Conservation (phyloP, 2,888 invertebrate species). For the Mythimna pallens region DNA sequence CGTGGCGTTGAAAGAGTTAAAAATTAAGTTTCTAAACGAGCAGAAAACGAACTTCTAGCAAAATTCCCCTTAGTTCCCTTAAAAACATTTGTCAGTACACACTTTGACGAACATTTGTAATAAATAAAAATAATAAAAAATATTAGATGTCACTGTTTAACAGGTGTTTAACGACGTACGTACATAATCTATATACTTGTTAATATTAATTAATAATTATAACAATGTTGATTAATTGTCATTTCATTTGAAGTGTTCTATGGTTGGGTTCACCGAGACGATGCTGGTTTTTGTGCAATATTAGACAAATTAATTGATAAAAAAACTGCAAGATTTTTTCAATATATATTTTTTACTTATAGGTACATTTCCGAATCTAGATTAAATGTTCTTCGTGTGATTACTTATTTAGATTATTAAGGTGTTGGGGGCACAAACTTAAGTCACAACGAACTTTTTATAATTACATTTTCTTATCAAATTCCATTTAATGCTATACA, state of each 20-base stretch:
- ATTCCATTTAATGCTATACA: slow-evolving; percentile 11
- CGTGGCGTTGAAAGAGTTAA: not conserved
- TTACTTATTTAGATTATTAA: not conserved
- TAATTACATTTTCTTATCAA: slow-evolving; percentile 1
- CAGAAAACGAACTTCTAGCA: not conserved
- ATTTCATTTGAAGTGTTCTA: slow-evolving; percentile 71
- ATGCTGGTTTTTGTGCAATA: slow-evolving; percentile 44
- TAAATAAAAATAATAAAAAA: slow-evolving; percentile 82
- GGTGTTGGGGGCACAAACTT: not conserved
- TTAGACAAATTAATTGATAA: slow-evolving; percentile 12
- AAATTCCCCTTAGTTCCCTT: not conserved
- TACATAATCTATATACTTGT: slow-evolving; percentile 90
- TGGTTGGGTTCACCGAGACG: slow-evolving; percentile 59
- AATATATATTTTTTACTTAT: not conserved
- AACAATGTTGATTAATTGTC: slow-evolving; percentile 87
- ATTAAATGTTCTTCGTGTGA: not conserved
- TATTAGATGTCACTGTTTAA: slow-evolving; percentile 90
- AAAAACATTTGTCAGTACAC: slow-evolving; percentile 58
- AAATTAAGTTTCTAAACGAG: not conserved
- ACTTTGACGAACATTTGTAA: slow-evolving; percentile 80
- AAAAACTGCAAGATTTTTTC: not conserved
- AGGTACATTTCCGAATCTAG: not conserved
- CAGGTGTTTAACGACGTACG: slow-evolving; percentile 88
- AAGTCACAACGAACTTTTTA: slow-evolving; percentile 31
- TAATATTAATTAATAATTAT: slow-evolving; percentile 88